phyloP scores from a whole-genome alignment of 2,797 vertebrate species.

The Halcyon smyrnensis region DNA sequence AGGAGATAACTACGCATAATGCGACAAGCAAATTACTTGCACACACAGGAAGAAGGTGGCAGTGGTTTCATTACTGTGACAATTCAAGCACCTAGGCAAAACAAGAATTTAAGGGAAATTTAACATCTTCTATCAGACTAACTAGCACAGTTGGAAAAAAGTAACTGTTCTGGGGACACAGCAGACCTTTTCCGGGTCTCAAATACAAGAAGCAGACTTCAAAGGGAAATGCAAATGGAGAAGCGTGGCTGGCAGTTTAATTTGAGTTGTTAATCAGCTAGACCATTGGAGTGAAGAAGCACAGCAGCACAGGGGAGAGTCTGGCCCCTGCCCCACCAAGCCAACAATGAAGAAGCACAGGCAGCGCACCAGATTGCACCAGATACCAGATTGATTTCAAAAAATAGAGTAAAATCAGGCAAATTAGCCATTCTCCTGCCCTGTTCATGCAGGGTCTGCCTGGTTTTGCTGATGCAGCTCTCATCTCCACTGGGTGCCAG shows the following conservation, averaged over 20 bases:
- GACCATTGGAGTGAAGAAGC: background rate
- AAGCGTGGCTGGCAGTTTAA: background rate
- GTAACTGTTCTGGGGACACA: background rate
- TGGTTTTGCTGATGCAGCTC: background rate
- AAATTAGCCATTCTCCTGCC: background rate
- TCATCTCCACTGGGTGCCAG: too few relatives aligned
- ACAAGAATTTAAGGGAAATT: background rate
- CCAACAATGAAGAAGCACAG: background rate
- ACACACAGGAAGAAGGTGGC: background rate
- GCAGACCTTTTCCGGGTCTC: background rate
- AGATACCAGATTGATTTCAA: rapidly evolving
- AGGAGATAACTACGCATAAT: background rate
- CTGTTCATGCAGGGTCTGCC: background rate
- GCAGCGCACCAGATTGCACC: background rate
- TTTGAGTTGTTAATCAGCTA: slow-evolving; percentile 44
- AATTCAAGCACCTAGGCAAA: background rate
- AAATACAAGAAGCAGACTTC: background rate
- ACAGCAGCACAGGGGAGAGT: background rate
- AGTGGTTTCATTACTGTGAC: background rate
- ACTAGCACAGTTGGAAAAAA: background rate
- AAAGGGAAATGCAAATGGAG: slow-evolving; percentile 31
- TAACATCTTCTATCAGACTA: background rate
- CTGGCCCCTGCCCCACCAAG: background rate
- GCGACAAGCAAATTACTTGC: background rate
- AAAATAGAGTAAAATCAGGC: background rate